Conservation (phyloP, 2,113 vertebrate species). For the Pelodiscus sinensis region DNA sequence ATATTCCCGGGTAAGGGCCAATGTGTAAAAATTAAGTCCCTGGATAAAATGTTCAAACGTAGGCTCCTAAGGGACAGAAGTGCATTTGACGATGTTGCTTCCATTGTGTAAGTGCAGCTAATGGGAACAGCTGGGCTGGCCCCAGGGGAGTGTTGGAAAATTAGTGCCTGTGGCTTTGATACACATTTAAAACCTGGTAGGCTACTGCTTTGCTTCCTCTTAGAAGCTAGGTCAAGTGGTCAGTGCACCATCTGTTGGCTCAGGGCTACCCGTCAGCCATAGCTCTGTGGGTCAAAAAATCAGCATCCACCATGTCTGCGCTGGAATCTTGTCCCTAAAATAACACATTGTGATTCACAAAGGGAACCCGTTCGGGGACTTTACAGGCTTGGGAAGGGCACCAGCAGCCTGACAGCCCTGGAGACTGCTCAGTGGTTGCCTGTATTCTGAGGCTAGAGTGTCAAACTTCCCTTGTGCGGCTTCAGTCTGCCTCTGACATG, state of each 20-base stretch:
- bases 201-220: background rate
- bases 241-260: background rate
- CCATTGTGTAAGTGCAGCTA: background rate
- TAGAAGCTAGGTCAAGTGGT: background rate
- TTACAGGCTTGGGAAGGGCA: background rate
- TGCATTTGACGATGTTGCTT: background rate
- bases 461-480: background rate
- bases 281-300: background rate
- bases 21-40: background rate
- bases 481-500: background rate
- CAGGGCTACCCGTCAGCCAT: background rate
- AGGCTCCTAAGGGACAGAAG: background rate
- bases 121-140: background rate
- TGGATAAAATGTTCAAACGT: background rate
- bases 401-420: background rate
- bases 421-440: too few species aligned
- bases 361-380: background rate
- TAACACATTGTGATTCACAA: background rate
- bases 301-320: background rate
- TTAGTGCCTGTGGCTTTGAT: background rate
- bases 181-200: background rate
- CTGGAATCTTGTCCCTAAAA: fast-evolving
- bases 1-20: background rate
- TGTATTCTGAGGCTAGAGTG: too few species aligned
- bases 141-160: too few species aligned